Base-by-base conservation (phyloP, 2,888 invertebrate genomes). In the Resseliella maxima region DNA sequence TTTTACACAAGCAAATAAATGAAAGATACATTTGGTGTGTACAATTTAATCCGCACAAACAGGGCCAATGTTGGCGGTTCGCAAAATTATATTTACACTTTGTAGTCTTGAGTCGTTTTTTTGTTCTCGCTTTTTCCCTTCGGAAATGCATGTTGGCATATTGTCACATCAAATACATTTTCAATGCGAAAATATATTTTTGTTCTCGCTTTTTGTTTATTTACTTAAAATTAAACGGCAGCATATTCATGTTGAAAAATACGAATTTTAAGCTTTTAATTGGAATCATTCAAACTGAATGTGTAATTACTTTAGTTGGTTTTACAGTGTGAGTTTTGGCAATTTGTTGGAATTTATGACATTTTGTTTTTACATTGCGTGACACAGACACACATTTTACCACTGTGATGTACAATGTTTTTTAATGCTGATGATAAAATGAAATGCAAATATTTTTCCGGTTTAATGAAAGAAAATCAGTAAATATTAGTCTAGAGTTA, bases 231-330 rank as follows among this genome's bases (percentile, higher is more conserved):
- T 50, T 50, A 18, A 18, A 18, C 10, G 10, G 2, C 10, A 10
- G 15, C 10, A 50, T 12, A 41, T 41, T 8, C 41, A 41, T 41
- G 12, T 12, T 8, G 6, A 41, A 5, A 41, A 12, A 41, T 41
- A 50, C 50, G 18, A 24, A 59, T 3, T 59, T 24, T 24, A 59
- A 59, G 24, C 24, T 59, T 59, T 59, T 59, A 24, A 59, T 72
- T 72, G 21, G 59, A n/a, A 59, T 59, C 59, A n/a, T 59, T 59
- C 59, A 3, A 27, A 24, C 6, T 27, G 59, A 59, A 59, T 5
- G 31, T 27, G 59, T 72, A 72, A 72, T 72, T 72, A 72, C 35
- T 72, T 72, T 72, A 12, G 1, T 35, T 72, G 12, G 72, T 72
- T 31, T 72, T 72, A n/a, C n/a, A n/a, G n/a, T 50, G 8, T 50